Conservation (phyloP, 2,113 vertebrate species). For the Cyphomyrus discorhynchus region DNA sequence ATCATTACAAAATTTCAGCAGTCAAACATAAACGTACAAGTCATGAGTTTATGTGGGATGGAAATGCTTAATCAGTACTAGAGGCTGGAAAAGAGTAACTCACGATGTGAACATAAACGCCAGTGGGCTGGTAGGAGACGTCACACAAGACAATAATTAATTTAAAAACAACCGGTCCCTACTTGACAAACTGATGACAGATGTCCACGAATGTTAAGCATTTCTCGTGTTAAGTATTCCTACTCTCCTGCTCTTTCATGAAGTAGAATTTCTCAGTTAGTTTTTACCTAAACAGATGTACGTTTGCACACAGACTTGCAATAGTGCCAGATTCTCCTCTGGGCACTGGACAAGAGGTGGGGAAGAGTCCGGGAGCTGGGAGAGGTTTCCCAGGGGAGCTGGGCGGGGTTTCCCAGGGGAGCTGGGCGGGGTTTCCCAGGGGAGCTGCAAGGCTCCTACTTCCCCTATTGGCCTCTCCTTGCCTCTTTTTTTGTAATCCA, state of each 20-base stretch:
- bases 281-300: neutral
- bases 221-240: neutral
- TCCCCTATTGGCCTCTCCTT: neutral
- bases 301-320: neutral
- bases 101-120: neutral
- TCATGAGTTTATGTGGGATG: neutral
- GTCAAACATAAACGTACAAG: neutral
- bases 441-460: neutral
- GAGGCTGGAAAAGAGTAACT: conserved; percentile 12
- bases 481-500: neutral
- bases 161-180: neutral
- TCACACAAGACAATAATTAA: neutral
- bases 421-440: no score
- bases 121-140: neutral
- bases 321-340: neutral
- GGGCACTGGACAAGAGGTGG: neutral
- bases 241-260: neutral
- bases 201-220: neutral
- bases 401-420: no score
- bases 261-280: neutral
- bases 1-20: neutral
- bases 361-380: neutral
- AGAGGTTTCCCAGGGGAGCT: neutral
- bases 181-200: neutral
- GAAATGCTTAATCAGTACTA: conserved; percentile 2